Percentiles rank a stretch among this genome's conserved stretches.
phyloP scores from a whole-genome alignment of 2,888 invertebrate genomes.

The Ectemnius cavifrons region DNA sequence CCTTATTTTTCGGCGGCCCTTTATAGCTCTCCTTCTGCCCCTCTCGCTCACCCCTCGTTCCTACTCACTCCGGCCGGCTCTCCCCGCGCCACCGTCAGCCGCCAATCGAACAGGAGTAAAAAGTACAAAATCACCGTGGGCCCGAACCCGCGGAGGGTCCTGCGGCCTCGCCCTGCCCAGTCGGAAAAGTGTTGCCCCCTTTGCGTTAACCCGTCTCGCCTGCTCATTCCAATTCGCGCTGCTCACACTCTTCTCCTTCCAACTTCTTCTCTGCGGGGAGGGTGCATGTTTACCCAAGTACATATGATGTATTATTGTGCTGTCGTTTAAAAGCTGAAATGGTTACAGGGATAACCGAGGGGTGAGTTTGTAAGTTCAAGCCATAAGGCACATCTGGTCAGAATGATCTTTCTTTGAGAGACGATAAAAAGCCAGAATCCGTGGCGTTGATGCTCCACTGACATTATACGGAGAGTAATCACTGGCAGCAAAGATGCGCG shows the following conservation, averaged over 20 bases:
- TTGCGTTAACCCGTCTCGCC: slow-evolving; percentile 11
- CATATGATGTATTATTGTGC: no score
- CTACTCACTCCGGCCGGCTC: no score
- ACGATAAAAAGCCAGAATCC: no score
- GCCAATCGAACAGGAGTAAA: slow-evolving; percentile 76
- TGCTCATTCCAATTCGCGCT: neutral
- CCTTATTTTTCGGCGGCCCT: slow-evolving; percentile 76
- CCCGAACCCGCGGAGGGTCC: slow-evolving; percentile 72
- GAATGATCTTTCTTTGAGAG: no score
- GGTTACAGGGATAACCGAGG: no score
- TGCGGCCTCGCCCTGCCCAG: slow-evolving; percentile 61
- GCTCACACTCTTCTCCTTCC: neutral
- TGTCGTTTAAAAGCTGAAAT: no score
- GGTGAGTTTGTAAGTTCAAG: no score
- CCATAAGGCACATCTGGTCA: no score
- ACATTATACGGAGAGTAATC: neutral
- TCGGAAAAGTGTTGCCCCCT: slow-evolving; percentile 71
- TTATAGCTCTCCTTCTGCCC: slow-evolving; percentile 67
- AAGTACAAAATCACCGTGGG: slow-evolving; percentile 73
- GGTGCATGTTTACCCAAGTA: neutral
- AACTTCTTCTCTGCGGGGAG: neutral
- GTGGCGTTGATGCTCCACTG: no score
- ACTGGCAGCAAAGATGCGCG: neutral
- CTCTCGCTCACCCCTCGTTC: slow-evolving; percentile 45
- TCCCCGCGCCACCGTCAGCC: slow-evolving; percentile 34